Conservation (phyloP, 2,888 invertebrate species). For the Cetonia aurata region DNA sequence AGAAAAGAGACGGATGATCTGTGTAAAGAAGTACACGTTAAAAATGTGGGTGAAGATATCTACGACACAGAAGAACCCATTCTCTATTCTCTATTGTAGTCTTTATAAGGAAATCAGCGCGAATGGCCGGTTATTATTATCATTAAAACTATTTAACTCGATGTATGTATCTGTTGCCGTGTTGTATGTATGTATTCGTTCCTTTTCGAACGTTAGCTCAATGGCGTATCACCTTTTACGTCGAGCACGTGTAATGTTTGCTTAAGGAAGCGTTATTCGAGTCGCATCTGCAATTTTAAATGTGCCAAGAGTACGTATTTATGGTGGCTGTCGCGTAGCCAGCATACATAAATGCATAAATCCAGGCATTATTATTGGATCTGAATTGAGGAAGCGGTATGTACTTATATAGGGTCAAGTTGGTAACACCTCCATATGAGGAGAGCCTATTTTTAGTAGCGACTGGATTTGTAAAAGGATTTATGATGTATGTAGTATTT, state of each 20-base stretch:
- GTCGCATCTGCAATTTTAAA: constrained; percentile 41
- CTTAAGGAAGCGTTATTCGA: constrained; percentile 38
- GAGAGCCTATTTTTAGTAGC: too few relatives aligned
- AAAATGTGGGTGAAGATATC: constrained; percentile 42
- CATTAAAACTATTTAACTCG: constrained; percentile 42
- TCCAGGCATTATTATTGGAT: constrained; percentile 8
- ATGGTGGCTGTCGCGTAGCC: constrained; percentile 3
- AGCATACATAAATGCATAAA: constrained; percentile 4
- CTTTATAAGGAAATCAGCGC: constrained; percentile 40
- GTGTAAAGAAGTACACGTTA: constrained; percentile 12
- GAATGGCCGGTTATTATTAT: constrained; percentile 22
- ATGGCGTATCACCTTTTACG: constrained; percentile 41
- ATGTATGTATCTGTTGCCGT: constrained; percentile 14
- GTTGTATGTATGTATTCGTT: constrained; percentile 21
- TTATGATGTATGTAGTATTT: too few relatives aligned
- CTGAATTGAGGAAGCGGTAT: constrained; percentile 21
- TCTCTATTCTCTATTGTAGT: constrained; percentile 40
- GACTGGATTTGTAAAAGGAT: too few relatives aligned
- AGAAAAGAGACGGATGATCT: constrained; percentile 2
- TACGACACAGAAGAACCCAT: constrained; percentile 1
- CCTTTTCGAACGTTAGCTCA: constrained; percentile 23
- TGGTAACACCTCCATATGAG: too few relatives aligned
- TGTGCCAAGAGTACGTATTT: constrained; percentile 31
- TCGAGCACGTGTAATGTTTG: constrained; percentile 37
- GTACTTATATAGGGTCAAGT: constrained; percentile 3